phyloP scores from a whole-genome alignment of 2,888 invertebrate genomes.

The Cheilosia variabilis region DNA sequence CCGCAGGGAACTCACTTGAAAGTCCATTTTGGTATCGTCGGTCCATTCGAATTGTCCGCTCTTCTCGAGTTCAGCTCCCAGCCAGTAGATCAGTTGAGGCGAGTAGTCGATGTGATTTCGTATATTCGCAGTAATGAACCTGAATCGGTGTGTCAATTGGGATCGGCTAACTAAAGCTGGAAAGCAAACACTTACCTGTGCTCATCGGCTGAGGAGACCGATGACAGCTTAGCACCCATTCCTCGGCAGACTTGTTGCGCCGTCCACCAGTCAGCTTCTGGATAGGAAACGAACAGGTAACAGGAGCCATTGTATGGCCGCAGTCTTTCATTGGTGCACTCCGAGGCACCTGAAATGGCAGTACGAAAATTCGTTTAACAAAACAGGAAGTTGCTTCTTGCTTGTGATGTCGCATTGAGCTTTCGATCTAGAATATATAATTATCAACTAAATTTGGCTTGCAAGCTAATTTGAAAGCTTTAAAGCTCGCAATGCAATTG shows the following conservation, averaged over 20 bases:
- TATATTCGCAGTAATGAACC: conserved; percentile 88
- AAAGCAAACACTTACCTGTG: conserved; percentile 83
- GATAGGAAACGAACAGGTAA: conserved; percentile 90
- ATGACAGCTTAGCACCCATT: conserved; percentile 89
- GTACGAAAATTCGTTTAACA: conserved; percentile 9
- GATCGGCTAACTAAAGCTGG: not conserved
- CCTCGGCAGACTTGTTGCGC: conserved; percentile 89
- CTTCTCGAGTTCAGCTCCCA: conserved; percentile 86
- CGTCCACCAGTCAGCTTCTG: conserved; percentile 90
- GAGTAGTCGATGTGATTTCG: conserved; percentile 89
- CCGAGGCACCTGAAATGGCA: conserved; percentile 85
- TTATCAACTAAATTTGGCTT: not conserved
- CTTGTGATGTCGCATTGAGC: conserved; percentile 1
- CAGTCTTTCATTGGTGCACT: conserved; percentile 89
- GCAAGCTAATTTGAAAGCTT: no score
- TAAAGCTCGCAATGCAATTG: no score
- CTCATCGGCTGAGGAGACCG: conserved; percentile 88
- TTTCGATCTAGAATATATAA: conserved; percentile 2
- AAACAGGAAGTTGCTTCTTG: not conserved
- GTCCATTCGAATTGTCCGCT: conserved; percentile 86
- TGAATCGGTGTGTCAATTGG: conserved; percentile 47
- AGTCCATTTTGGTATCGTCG: conserved; percentile 86
- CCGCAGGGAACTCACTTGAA: conserved; percentile 82
- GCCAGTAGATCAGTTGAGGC: conserved; percentile 90
- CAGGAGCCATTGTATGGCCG: conserved; percentile 89